Evolutionary conservation across 2,888 invertebrate species (phyloP).

Genomic region (Stegophylla sp.): DNA sequence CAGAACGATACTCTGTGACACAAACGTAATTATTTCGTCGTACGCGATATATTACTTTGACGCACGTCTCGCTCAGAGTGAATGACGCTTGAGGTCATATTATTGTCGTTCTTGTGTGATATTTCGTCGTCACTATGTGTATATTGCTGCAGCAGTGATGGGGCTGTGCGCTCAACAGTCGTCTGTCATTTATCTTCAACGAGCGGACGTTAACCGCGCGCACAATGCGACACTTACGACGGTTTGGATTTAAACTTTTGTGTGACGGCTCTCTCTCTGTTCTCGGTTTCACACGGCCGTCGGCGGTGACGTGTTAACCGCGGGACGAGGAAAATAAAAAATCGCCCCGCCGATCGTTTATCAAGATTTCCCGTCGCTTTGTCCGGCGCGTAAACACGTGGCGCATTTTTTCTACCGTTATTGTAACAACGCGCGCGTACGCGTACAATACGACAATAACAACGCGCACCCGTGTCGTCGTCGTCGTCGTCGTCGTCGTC

Average conservation of each 20-base stretch:
- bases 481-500: too few relatives aligned
- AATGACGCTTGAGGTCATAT: not conserved
- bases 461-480: too few relatives aligned
- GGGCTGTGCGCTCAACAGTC: not conserved
- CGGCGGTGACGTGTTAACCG: slow-evolving; percentile 18
- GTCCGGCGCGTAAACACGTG: slow-evolving; percentile 18
- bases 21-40: too few relatives aligned
- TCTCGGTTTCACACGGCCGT: slow-evolving; percentile 43
- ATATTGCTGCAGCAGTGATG: too few relatives aligned
- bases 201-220: not conserved
- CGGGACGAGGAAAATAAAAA: slow-evolving; percentile 2
- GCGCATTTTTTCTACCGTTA: slow-evolving; percentile 39
- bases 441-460: not conserved
- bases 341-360: slow-evolving; percentile 54
- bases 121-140: not conserved
- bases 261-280: not conserved
- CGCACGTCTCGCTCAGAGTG: not conserved
- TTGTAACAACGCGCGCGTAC: slow-evolving; percentile 8
- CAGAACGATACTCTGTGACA: too few relatives aligned
- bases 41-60: too few relatives aligned
- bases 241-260: slow-evolving; percentile 43
- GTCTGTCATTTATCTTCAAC: slow-evolving; percentile 3
- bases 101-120: not conserved
- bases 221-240: not conserved
- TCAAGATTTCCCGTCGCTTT: slow-evolving; percentile 54